Percentiles rank a stretch among this genome's conserved stretches.
Evolutionary conservation across 2,797 vertebrate genomes (phyloP).

Genomic region (Amblyraja radiata): DNA sequence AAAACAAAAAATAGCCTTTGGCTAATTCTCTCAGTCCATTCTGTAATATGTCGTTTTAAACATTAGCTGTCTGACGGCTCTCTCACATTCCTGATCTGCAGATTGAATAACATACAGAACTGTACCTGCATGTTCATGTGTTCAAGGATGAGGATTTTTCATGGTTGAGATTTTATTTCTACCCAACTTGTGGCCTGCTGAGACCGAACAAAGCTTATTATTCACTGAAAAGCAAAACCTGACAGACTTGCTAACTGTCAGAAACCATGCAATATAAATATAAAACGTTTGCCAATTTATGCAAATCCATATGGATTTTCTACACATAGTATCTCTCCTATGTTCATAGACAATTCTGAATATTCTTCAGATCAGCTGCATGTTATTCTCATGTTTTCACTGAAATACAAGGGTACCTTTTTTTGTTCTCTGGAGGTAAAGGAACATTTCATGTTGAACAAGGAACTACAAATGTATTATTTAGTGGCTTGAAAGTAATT

Average conservation of each 20-base stretch:
- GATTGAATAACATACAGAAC: not conserved
- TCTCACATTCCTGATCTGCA: not conserved
- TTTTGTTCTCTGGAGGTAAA: not conserved
- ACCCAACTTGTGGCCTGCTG: too few species aligned
- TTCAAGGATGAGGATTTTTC: not conserved
- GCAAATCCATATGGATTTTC: not conserved
- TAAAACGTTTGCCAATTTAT: not conserved
- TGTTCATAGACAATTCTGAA: conserved; percentile 19
- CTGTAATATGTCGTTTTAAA: not conserved
- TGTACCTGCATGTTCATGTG: not conserved
- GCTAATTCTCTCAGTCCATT: not conserved
- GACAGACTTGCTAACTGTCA: not conserved
- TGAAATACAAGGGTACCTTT: not conserved
- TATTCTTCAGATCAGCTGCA: not conserved
- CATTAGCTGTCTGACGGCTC: not conserved
- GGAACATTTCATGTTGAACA: not conserved
- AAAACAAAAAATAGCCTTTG: too few species aligned
- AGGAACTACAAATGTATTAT: not conserved
- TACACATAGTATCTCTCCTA: not conserved
- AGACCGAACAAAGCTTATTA: not conserved
- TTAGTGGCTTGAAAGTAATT: not conserved
- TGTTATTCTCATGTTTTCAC: not conserved
- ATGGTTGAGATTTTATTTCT: not conserved
- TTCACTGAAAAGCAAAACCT: not conserved
- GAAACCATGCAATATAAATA: not conserved